A percentile compares a stretch with the other conserved stretches of the same genome.
phyloP scores from a whole-genome alignment of 53 echinoderm and acorn worm genomes.

The Patiria pectinifera region DNA sequence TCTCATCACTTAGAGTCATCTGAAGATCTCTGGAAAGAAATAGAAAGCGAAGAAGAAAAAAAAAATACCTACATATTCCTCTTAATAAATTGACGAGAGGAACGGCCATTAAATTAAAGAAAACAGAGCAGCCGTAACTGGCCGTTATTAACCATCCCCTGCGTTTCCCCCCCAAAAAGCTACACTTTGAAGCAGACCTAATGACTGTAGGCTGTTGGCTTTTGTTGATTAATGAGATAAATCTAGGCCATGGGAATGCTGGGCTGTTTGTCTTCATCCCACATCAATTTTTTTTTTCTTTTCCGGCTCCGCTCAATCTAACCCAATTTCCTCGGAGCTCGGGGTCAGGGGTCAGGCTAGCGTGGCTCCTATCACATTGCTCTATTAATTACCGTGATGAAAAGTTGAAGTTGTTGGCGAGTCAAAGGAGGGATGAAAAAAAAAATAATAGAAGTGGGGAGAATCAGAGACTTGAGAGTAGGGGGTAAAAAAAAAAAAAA shows the following conservation, averaged over 20 bases:
- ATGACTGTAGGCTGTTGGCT: conserved; percentile 64
- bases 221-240: conserved; percentile 65
- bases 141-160: conserved; percentile 31
- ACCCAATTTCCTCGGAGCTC: conserved; percentile 44
- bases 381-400: conserved; percentile 62
- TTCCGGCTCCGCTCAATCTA: conserved; percentile 44
- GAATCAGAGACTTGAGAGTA: not conserved
- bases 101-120: conserved; percentile 51
- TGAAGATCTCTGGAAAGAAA: conserved; percentile 1
- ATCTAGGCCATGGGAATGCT: conserved; percentile 62
- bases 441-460: not conserved
- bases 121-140: conserved; percentile 41
- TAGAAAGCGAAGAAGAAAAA: not conserved
- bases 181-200: conserved; percentile 59
- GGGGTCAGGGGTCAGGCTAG: conserved; percentile 36
- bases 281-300: conserved; percentile 25
- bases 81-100: conserved; percentile 46
- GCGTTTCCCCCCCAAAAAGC: conserved; percentile 4
- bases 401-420: conserved; percentile 55
- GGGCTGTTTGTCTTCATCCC: conserved; percentile 40
- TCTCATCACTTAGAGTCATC: conserved; percentile 51
- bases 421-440: not conserved
- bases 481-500: not conserved
- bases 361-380: conserved; percentile 59
- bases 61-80: not conserved